Base-by-base conservation (phyloP, 2,113 vertebrate genomes). In the Rhinichthys klamathensis region DNA sequence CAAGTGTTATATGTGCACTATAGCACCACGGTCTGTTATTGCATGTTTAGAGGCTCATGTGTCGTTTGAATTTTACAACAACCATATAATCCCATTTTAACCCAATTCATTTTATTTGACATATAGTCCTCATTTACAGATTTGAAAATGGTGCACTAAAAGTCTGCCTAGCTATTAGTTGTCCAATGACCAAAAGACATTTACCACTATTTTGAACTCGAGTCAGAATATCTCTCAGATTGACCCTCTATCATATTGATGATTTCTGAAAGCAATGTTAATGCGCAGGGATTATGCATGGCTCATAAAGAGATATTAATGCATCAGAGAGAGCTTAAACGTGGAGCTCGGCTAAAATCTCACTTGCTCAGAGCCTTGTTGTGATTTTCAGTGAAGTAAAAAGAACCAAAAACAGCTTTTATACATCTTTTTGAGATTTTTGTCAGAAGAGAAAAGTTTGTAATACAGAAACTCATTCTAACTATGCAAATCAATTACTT, bases 91-190 rank as follows among this genome's bases (percentile, higher is more conserved):
- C 32, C 56, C 11, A 61, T 61, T 61, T 80, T 27, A 10, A 80
- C 77, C 35, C 10, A 78, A 61, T 80, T 16, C 12, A 30, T 61
- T 63, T 10, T 11, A 46, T 13, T 44, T 61, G 35, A 79, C 23
- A 41, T 60, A 49, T 41, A 15, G 54, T 9, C 21, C 3, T 65
- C 44, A 2, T 65, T 80, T 61, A 61, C 8, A 49, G 27, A 46
- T n/a, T 51, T 49, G 41, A 13, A 67, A 15, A 49, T 67, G 35
- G 35, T 80, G 56, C 35, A 61, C 77, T 80, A 38, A 79, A 79
- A 44, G n/a, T 67, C 61, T 81, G 79, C 44, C 25, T 51, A 81
- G 79, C 41, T 81, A 23, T 49, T 51, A 49, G 61, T 2, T 81
- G 61, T 51, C 41, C 41, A 67, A n/a, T 67, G 16, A 81, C 44